Evolutionary conservation across 1,140 invertebrate genomes (phyloP).

Genomic region (Euborellia annulipes): DNA sequence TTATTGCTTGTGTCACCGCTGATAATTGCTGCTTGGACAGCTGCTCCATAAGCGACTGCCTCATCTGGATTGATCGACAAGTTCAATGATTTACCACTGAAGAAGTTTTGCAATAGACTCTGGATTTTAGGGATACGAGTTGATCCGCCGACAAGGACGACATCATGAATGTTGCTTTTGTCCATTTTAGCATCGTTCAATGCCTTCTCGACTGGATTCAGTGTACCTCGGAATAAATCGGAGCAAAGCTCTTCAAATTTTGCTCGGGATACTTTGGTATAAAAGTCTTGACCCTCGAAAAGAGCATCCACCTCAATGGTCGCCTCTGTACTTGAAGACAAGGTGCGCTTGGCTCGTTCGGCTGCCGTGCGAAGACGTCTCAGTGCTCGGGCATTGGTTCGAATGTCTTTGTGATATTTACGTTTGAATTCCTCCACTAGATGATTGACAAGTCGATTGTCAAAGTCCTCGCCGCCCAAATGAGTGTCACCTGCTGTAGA

Average conservation of each 20-base stretch:
- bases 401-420: conserved; percentile 34
- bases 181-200: conserved; percentile 57
- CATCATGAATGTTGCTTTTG: conserved; percentile 53
- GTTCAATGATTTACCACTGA: conserved; percentile 41
- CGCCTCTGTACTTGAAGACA: conserved; percentile 39
- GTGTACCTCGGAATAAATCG: conserved; percentile 39
- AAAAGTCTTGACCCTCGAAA: conserved; percentile 40
- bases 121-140: conserved; percentile 53
- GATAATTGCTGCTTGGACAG: conserved; percentile 45
- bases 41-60: conserved; percentile 47
- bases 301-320: conserved; percentile 38
- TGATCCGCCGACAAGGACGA: conserved; percentile 65
- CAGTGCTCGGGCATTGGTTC: conserved; percentile 29
- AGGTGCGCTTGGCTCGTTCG: conserved; percentile 39
- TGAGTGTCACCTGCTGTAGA: conserved; percentile 62
- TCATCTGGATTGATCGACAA: conserved; percentile 52
- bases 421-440: conserved; percentile 41
- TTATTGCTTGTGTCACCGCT: conserved; percentile 36
- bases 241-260: conserved; percentile 45
- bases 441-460: conserved; percentile 69
- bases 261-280: conserved; percentile 40
- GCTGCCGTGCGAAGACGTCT: conserved; percentile 47
- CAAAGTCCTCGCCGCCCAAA: conserved; percentile 65
- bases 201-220: conserved; percentile 47
- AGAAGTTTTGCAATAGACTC: conserved; percentile 41